Conservation (phyloP, 2,888 invertebrate species). For the Nomada ruficornis region DNA sequence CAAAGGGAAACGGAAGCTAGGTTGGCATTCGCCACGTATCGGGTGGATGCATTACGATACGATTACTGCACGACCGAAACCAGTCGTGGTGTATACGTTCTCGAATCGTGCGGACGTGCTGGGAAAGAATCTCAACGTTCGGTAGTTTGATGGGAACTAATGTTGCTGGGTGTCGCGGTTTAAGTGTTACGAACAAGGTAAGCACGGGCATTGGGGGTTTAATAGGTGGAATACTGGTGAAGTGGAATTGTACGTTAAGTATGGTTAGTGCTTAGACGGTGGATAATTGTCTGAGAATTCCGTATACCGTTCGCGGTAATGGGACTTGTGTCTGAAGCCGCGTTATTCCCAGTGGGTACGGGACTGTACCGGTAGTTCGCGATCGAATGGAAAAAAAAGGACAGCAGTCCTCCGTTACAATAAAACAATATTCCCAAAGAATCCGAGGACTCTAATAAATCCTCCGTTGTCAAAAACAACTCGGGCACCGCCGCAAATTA, state of each 20-base stretch:
- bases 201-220: background rate
- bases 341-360: background rate
- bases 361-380: background rate
- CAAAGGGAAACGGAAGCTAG: slow-evolving; percentile 21
- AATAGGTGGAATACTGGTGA: background rate
- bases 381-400: too few species aligned
- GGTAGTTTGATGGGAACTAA: background rate
- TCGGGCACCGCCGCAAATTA: background rate
- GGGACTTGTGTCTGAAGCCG: background rate
- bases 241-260: background rate
- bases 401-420: too few species aligned
- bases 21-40: slow-evolving; percentile 28
- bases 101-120: background rate
- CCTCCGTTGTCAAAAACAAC: background rate
- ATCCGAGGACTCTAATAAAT: background rate
- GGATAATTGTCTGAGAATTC: slow-evolving; percentile 8
- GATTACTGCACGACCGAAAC: slow-evolving; percentile 19
- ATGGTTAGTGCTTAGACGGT: background rate
- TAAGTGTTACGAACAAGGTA: background rate
- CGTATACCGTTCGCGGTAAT: background rate
- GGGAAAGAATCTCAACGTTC: slow-evolving; percentile 7
- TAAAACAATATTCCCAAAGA: too few species aligned
- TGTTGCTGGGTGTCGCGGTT: background rate
- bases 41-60: slow-evolving; percentile 20
- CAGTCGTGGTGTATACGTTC: background rate